These are phyloP conservation scores for Mellilla xanthometata DNA, from an alignment of 2,888 invertebrate species.

Conservation along the genomic window DNA sequence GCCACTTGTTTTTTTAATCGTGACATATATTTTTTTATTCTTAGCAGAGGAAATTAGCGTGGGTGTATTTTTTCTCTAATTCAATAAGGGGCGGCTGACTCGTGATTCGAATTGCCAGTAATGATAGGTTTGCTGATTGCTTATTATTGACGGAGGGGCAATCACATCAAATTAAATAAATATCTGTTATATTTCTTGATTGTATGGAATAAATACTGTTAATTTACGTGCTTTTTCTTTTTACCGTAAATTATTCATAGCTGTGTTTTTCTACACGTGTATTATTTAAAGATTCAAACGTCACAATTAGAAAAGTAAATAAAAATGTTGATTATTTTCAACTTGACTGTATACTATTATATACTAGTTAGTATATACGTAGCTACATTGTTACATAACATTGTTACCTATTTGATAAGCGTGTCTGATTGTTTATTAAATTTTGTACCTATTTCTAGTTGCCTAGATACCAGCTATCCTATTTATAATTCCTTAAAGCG, in stretches of 20 bases:
- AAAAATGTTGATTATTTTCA: too few species aligned
- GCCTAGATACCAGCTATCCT: slow-evolving; percentile 42
- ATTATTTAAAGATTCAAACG: too few species aligned
- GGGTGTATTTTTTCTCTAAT: slow-evolving; percentile 41
- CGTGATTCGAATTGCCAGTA: slow-evolving; percentile 57
- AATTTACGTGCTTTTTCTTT: too few species aligned
- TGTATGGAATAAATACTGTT: too few species aligned
- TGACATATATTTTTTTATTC: slow-evolving; percentile 27
- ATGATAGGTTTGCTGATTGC: slow-evolving; percentile 53
- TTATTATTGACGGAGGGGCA: slow-evolving; percentile 46
- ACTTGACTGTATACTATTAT: too few species aligned
- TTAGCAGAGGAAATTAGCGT: slow-evolving; percentile 34
- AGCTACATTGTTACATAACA: slow-evolving; percentile 13
- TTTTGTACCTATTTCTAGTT: slow-evolving; percentile 22
- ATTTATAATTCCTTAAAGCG: slow-evolving; percentile 42
- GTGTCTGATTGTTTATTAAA: slow-evolving; percentile 31
- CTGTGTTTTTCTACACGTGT: too few species aligned
- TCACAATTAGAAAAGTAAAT: too few species aligned
- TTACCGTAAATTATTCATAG: too few species aligned
- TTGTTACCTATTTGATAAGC: slow-evolving; percentile 30
- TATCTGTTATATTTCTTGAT: too few species aligned
- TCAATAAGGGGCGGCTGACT: slow-evolving; percentile 47
- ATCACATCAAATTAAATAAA: not conserved
- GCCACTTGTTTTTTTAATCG: slow-evolving; percentile 35
- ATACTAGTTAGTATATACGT: too few species aligned